Base-by-base conservation (phyloP, 2,113 vertebrate genomes). In the Cariama cristata region DNA sequence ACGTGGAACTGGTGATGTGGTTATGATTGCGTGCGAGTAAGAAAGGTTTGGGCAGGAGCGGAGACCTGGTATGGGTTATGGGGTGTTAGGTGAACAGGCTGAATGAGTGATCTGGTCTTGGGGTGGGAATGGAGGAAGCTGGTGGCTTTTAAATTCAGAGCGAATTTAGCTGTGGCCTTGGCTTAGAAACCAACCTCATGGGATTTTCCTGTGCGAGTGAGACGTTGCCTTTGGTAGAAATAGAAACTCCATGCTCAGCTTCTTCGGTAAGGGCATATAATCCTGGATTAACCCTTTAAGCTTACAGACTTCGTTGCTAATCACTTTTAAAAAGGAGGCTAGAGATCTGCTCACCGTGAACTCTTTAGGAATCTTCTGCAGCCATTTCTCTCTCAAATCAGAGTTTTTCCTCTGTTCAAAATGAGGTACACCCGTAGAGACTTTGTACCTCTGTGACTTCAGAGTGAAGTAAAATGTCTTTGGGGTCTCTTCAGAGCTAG, bases 201-300 rank as follows among this genome's bases (percentile, higher is more conserved):
- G 14, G 38, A 9, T 59, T 27, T 53, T n/a, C 53, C 59, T 90
- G 56, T 0, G 0, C 1, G 16, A 83, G 28, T 8, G 68, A 56
- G 40, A 8, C 5, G 22, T 11, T 71, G 11, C 38, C 12, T 63
- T 28, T 0, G 17, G 19, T n/a, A 64, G 60, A 32, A 35, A 47
- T 1, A 42, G 26, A 55, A 88, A 55, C 28, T 63, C 14, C 16
- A 5, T 7, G 55, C 40, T 82, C 75, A n/a, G 74, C 53, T 47
- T 16, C 45, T 32, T 74, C 0, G 1, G 20, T 4, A 2, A 56
- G 42, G 20, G 12, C 0, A 2, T 44, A 5, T n/a, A 63, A 33
- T 35, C 60, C 50, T 22, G 28, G 24, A 18, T 5, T 59, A 62
- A 79, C 5, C 50, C 72, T 76, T 35, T 2, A 8, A 67, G 7